Base-by-base conservation (phyloP, 1,140 invertebrate genomes). In the Physella acuta region DNA sequence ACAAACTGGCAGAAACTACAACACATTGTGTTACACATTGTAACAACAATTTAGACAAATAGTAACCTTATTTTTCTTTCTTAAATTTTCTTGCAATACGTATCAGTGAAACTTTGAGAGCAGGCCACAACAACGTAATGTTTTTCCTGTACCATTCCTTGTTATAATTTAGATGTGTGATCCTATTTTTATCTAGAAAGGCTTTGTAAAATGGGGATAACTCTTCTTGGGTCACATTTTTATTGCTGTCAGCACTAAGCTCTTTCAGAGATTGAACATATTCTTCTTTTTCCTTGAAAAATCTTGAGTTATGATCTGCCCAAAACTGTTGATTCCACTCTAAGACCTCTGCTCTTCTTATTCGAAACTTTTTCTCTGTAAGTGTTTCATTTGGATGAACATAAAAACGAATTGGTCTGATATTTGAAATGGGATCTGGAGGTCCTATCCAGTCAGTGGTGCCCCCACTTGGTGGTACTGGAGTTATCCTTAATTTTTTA, bases 171-270 rank as follows among this genome's bases (percentile, higher is more conserved):
- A 75, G 63, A 67, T 83, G 80, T 5, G 52, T 26, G 36, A 69
- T 68, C 59, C 78, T 76, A 59, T 82, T 81, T 11, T 79, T 73
- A 75, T 82, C 68, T 11, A 83, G 0, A 81, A 94, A 94, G 53
- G 88, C 77, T 86, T 92, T 93, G 78, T 94, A 94, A 85, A 94
- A 94, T 28, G 90, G 88, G 75, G 92, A 93, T 90, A 94, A 92
- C 84, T 93, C 90, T 83, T 94, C 92, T 0, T 92, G 88, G 26
- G 89, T 88, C 4, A 91, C 73, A 30, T 88, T 74, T 51, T 56
- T 51, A 2, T 56, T 53, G 2, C 64, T 70, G 33, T 67, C 71
- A 44, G 24, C 81, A 11, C 26, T 60, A 31, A 71, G 71, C 16
- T 51, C 30, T 55, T 66, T 26, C 2, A 36, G 31, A 1, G 11